Base-by-base conservation (phyloP, 2,888 invertebrate genomes). In the Calliopum simillimum region DNA sequence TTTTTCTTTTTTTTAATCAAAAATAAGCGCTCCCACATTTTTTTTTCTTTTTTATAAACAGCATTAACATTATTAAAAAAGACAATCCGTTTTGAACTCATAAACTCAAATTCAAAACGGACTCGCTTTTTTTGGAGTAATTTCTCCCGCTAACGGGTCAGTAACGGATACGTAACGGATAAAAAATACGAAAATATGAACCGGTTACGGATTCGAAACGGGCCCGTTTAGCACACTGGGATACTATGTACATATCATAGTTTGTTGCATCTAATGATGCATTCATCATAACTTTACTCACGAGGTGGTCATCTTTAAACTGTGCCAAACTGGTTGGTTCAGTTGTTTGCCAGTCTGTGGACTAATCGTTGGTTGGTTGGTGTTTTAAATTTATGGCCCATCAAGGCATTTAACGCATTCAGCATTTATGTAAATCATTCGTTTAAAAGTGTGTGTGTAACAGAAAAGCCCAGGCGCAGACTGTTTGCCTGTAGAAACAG, bases 381-480 rank as follows among this genome's bases (percentile, higher is more conserved):
- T n/a, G n/a, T 46, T 49, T 51, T 49, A 33, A 63, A 63, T 63
- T 63, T 25, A 63, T 63, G 25, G 19, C 63, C 49, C n/a, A n/a
- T 21, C 25, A 19, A 23, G 14, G 44, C 62, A n/a, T 62, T 47
- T 46, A 46, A 33, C 56, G 56, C 56, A 25, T 33, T 25, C 21
- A 14, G 53, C 13, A 53, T 53, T 23, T 56, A 56, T 56, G 14
- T 21, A 56, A 56, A 56, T 56, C 25, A 14, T 21, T 56, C 14
- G 56, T 23, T 56, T 23, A 56, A 6, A 21, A 56, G 43, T 59
- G 58, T 16, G 43, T 43, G 8, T 59, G 43, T 23, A 53, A 56
- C 33, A 33, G 56, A 56, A 5, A 56, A 13, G 53, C 14, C 14
- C 49, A 49, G n/a, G 19, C 53, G 53, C 19, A n/a, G 43, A 44